Conservation (phyloP, 1,140 invertebrate species). For the Acromyrmex charruanus region DNA sequence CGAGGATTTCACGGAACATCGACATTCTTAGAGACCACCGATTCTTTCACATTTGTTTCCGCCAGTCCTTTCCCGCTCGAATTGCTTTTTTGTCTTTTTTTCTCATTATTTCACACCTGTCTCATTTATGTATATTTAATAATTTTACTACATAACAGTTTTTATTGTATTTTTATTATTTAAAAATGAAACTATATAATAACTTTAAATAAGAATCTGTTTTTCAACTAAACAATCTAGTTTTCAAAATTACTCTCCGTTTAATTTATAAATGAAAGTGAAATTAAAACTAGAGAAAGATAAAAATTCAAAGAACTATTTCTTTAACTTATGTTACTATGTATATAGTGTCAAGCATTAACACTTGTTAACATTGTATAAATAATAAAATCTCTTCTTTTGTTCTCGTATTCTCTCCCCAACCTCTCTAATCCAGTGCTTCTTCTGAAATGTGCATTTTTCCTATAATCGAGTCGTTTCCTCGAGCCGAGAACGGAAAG, state of each 20-base stretch:
- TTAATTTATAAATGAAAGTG: neutral
- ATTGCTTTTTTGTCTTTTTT: neutral
- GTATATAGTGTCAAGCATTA: neutral
- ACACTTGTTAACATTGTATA: neutral
- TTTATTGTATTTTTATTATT: neutral
- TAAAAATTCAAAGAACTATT: neutral
- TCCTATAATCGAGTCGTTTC: slow-evolving; percentile 65
- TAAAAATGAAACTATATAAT: neutral
- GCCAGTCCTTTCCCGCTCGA: slow-evolving; percentile 22
- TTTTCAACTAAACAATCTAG: neutral
- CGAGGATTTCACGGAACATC: slow-evolving; percentile 64
- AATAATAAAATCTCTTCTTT: slow-evolving; percentile 9
- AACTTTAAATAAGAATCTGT: neutral
- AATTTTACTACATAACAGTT: neutral
- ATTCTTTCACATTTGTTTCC: slow-evolving; percentile 27
- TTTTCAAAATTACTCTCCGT: neutral
- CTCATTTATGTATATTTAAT: neutral
- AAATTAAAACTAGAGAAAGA: neutral
- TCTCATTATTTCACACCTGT: slow-evolving; percentile 38
- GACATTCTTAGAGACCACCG: slow-evolving; percentile 55
- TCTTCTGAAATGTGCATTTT: slow-evolving; percentile 63
- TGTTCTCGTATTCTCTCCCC: neutral
- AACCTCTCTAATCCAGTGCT: neutral
- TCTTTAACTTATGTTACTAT: neutral
- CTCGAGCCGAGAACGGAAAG: slow-evolving; percentile 24